A percentile compares a stretch with the other conserved stretches of the same genome.
These are phyloP conservation scores for Orthosia gothica DNA, from an alignment of 2,888 invertebrate genomes.

Conservation along the genomic window DNA sequence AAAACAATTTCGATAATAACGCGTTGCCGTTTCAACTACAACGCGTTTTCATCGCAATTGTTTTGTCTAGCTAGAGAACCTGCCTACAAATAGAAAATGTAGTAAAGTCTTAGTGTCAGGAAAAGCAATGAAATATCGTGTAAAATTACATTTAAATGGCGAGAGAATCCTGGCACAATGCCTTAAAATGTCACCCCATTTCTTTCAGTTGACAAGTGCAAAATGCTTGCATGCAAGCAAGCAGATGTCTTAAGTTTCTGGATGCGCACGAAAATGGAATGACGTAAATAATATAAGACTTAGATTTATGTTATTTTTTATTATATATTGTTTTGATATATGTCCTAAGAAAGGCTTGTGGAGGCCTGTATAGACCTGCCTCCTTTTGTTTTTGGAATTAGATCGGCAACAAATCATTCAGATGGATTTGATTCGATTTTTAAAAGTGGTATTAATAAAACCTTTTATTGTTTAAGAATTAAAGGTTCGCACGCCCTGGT, in stretches of 20 bases:
- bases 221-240: constrained; percentile 46
- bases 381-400: too few relatives aligned
- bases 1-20: too few relatives aligned
- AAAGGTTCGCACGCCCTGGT: too few relatives aligned
- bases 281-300: constrained; percentile 9
- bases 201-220: constrained; percentile 55
- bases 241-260: constrained; percentile 40
- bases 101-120: constrained; percentile 5
- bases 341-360: not conserved
- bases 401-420: too few relatives aligned
- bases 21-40: too few relatives aligned
- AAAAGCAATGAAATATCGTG: constrained; percentile 41
- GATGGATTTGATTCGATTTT: too few relatives aligned
- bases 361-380: too few relatives aligned
- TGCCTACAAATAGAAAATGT: not conserved
- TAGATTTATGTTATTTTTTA: constrained; percentile 13
- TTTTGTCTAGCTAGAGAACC: too few relatives aligned
- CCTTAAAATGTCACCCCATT: constrained; percentile 40
- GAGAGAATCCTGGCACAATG: constrained; percentile 42
- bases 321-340: not conserved
- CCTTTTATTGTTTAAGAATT: too few relatives aligned
- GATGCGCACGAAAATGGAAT: constrained; percentile 26
- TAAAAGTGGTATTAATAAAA: too few relatives aligned
- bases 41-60: too few relatives aligned
- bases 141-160: constrained; percentile 46